phyloP scores from a whole-genome alignment of 2,797 vertebrate genomes.

The Pagetopsis macropterus region DNA sequence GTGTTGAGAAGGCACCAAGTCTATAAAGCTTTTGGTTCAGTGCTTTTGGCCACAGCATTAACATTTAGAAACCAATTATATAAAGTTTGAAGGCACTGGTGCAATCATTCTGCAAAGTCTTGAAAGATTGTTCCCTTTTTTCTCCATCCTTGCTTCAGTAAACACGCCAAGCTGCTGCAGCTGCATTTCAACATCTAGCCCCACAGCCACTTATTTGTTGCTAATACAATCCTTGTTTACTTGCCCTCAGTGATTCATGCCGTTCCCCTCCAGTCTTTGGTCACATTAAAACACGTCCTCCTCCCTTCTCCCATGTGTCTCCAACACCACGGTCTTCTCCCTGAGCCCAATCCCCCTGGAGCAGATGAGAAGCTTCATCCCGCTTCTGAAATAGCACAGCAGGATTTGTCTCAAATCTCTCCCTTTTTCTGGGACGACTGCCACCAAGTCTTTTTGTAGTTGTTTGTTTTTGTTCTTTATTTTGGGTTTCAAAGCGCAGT shows the following conservation, averaged over 20 bases:
- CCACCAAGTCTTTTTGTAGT: slow-evolving; percentile 69
- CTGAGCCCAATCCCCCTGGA: slow-evolving; percentile 58
- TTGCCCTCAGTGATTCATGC: slow-evolving; percentile 53
- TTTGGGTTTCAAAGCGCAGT: slow-evolving; percentile 51
- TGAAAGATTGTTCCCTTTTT: slow-evolving; percentile 26
- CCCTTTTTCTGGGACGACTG: slow-evolving; percentile 63
- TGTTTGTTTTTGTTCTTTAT: slow-evolving; percentile 52
- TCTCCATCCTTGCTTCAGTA: slow-evolving; percentile 25
- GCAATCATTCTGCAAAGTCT: slow-evolving; percentile 44
- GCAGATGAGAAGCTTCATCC: slow-evolving; percentile 65
- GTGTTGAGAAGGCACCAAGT: slow-evolving; percentile 12
- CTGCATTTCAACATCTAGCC: slow-evolving; percentile 50
- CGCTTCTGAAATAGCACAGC: slow-evolving; percentile 58
- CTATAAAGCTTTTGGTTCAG: slow-evolving; percentile 1
- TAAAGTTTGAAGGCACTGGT: slow-evolving; percentile 47
- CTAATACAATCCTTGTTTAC: slow-evolving; percentile 62
- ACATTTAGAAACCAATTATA: slow-evolving; percentile 55
- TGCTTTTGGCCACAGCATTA: slow-evolving; percentile 36
- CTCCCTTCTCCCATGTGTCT: slow-evolving; percentile 18
- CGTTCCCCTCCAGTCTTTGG: slow-evolving; percentile 35
- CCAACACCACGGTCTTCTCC: slow-evolving; percentile 49
- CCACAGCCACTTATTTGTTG: slow-evolving; percentile 50
- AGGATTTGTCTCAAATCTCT: slow-evolving; percentile 73
- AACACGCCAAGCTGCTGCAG: slow-evolving; percentile 35
- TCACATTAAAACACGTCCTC: slow-evolving; percentile 59